These are phyloP conservation scores for Butastur rufipennis DNA, from an alignment of 2,113 vertebrate species.

Conservation along the genomic window DNA sequence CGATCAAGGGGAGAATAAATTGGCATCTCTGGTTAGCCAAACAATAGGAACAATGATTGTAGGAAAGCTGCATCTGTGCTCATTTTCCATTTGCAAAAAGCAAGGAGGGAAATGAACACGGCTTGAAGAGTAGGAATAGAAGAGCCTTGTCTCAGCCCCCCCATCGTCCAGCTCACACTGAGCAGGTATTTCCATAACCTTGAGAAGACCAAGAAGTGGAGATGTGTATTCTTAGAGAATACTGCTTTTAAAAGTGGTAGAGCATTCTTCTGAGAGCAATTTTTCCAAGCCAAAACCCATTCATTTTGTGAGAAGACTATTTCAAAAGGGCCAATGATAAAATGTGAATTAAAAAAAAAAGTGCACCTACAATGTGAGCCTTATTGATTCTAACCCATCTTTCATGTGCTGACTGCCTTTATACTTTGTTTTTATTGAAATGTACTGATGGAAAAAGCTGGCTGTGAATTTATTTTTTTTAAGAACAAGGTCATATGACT, in stretches of 20 bases:
- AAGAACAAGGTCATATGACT: background rate
- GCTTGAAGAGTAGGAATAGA: background rate
- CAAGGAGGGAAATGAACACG: background rate
- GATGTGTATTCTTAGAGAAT: background rate
- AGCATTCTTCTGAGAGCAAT: background rate
- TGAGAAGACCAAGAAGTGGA: background rate
- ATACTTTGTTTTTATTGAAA: conserved; percentile 37
- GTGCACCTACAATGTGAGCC: background rate
- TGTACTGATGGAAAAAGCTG: conserved; percentile 51
- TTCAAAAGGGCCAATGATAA: conserved; percentile 52
- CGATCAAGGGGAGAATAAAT: background rate
- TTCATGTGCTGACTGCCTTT: conserved; percentile 12
- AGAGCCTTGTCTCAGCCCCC: background rate
- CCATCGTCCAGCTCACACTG: background rate
- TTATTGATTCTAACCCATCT: background rate
- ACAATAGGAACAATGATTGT: background rate
- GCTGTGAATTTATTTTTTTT: conserved; percentile 45
- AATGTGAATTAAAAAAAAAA: conserved; percentile 31
- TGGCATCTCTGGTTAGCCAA: background rate
- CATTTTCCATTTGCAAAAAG: background rate
- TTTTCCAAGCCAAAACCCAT: background rate
- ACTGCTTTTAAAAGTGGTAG: background rate
- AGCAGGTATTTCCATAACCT: background rate
- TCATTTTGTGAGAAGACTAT: background rate
- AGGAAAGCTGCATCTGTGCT: background rate